Percentiles rank a stretch among this genome's conserved stretches.
phyloP scores from a whole-genome alignment of 2,888 invertebrate species.

The Agapostemon virescens region DNA sequence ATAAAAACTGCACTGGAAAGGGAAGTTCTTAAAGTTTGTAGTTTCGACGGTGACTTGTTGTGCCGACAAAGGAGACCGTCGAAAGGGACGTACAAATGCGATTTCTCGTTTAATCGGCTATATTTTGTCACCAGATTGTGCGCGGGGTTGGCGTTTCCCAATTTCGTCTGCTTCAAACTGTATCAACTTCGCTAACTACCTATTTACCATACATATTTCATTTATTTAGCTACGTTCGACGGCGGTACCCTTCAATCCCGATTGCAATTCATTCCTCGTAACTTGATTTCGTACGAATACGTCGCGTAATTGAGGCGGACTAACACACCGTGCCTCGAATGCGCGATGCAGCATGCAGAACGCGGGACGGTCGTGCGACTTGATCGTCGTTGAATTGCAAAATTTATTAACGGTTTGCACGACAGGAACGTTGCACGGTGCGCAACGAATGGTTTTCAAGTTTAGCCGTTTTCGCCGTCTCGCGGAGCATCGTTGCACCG shows the following conservation, averaged over 20 bases:
- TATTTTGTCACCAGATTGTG: background rate
- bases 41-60: too few species aligned
- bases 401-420: conserved; percentile 35
- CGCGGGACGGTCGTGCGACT: background rate
- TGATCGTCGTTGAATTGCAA: conserved; percentile 34
- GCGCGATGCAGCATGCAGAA: background rate
- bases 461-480: too few species aligned
- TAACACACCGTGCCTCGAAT: background rate
- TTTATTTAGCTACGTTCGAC: background rate
- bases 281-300: conserved; percentile 38
- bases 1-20: too few species aligned
- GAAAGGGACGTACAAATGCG: background rate
- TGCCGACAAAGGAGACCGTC: too few species aligned
- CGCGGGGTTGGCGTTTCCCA: background rate
- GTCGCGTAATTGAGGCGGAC: conserved; percentile 28
- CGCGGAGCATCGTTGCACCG: too few species aligned
- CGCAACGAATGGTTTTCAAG: background rate
- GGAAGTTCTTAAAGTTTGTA: too few species aligned
- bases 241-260: conserved; percentile 14
- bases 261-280: conserved; percentile 32
- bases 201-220: conserved; percentile 12
- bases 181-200: conserved; percentile 3
- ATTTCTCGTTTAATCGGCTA: background rate
- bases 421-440: background rate
- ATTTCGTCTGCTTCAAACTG: background rate